Conservation (phyloP, 2,113 vertebrate species). For the Pelobates fuscus region DNA sequence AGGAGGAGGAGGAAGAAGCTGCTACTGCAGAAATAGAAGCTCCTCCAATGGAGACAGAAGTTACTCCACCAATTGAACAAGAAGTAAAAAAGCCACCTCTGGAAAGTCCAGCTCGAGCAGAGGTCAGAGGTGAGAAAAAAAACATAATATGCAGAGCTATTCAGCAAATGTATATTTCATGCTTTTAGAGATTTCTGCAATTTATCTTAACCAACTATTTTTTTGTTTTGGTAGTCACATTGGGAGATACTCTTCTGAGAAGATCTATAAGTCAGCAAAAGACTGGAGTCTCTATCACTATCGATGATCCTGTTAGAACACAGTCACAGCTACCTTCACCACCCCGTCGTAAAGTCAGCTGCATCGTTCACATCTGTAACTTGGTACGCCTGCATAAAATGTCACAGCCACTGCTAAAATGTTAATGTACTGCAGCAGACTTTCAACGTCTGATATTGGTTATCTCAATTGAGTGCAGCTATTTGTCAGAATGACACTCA, state of each 20-base stretch:
- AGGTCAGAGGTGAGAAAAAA: slow-evolving; percentile 22
- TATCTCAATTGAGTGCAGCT: too few relatives aligned
- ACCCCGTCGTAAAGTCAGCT: slow-evolving; percentile 77
- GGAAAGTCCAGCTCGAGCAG: slow-evolving; percentile 22
- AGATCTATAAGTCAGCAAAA: slow-evolving; percentile 89
- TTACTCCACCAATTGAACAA: slow-evolving; percentile 63
- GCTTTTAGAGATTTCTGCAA: background rate
- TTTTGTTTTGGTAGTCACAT: slow-evolving; percentile 72
- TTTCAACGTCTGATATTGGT: too few relatives aligned
- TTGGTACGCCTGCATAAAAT: slow-evolving; percentile 69
- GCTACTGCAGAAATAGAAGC: slow-evolving; percentile 53
- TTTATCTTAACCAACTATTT: background rate
- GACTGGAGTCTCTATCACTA: slow-evolving; percentile 83
- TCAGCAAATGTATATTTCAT: background rate
- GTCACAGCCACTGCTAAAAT: background rate
- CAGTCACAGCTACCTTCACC: slow-evolving; percentile 78
- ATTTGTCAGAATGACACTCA: too few relatives aligned
- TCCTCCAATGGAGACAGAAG: slow-evolving; percentile 68
- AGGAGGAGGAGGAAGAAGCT: slow-evolving; percentile 53
- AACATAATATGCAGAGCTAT: background rate
- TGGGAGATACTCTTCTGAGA: slow-evolving; percentile 80
- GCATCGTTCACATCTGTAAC: slow-evolving; percentile 86
- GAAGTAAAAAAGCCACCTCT: slow-evolving; percentile 72
- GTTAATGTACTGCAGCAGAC: too few relatives aligned
- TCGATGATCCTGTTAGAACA: slow-evolving; percentile 82